Evolutionary conservation across 2,888 invertebrate genomes (phyloP).

Genomic region (Lingula anatina): DNA sequence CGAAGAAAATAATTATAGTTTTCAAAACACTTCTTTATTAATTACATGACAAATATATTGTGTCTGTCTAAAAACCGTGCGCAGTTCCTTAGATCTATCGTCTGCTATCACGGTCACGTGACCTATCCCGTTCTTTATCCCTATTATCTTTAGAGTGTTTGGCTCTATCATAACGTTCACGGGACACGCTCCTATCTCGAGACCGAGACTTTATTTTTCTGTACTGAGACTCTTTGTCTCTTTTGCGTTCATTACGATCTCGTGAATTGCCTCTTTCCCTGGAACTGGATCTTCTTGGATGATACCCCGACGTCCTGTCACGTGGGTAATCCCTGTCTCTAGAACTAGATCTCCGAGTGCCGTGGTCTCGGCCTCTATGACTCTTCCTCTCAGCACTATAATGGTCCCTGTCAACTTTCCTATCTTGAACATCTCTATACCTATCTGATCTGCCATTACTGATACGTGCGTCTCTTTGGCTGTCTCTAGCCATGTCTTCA

Average conservation of each 20-base stretch:
- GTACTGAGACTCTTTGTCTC: constrained; percentile 3
- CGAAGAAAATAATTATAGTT: no score
- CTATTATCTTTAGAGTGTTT: background rate
- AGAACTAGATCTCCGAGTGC: background rate
- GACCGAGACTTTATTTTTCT: background rate
- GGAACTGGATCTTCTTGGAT: constrained; percentile 1
- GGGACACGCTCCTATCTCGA: background rate
- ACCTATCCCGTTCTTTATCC: constrained; percentile 1
- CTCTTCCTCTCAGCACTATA: background rate
- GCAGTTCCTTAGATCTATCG: background rate
- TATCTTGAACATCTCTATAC: background rate
- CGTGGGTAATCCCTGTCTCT: constrained; percentile 1
- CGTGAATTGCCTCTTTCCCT: background rate
- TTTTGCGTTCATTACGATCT: background rate
- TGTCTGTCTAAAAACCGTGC: no score
- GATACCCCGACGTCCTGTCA: constrained; percentile 1
- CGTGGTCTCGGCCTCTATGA: constrained; percentile 4
- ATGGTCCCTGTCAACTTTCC: background rate
- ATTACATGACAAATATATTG: no score
- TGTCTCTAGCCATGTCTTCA: constrained; percentile 2
- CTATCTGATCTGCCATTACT: background rate
- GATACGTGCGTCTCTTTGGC: constrained; percentile 1
- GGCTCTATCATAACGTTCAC: background rate
- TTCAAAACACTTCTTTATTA: no score
- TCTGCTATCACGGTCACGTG: background rate